A percentile compares a stretch with the other conserved stretches of the same genome.
phyloP scores from a whole-genome alignment of 2,888 invertebrate genomes.

The Lithophane ornitopus region DNA sequence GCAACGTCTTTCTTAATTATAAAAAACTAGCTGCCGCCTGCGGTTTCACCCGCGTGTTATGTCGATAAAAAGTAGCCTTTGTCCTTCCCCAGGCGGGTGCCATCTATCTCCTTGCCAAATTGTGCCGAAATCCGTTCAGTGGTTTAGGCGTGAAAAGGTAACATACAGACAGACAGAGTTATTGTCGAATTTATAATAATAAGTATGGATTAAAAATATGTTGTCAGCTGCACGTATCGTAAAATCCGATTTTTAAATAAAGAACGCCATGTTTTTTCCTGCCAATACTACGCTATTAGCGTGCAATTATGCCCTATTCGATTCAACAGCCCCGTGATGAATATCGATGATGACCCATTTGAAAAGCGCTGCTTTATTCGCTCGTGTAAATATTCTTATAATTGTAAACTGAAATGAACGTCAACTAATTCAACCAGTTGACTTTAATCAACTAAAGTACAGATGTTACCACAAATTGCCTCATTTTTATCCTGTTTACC shows the following conservation, averaged over 20 bases:
- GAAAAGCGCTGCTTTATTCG: conserved; percentile 66
- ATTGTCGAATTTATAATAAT: too few relatives aligned
- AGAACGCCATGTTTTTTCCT: conserved; percentile 41
- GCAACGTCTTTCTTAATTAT: conserved; percentile 24
- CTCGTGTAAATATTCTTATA: conserved; percentile 55
- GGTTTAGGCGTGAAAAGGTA: too few relatives aligned
- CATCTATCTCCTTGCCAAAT: too few relatives aligned
- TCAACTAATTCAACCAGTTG: conserved; percentile 36
- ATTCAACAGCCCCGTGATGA: conserved; percentile 77
- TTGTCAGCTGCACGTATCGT: conserved; percentile 18
- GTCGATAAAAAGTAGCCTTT: too few relatives aligned
- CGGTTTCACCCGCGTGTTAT: too few relatives aligned
- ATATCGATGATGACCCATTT: conserved; percentile 78
- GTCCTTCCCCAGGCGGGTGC: too few relatives aligned
- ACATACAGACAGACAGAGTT: too few relatives aligned
- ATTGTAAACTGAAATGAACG: conserved; percentile 43
- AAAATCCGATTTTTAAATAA: conserved; percentile 40
- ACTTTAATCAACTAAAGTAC: conserved; percentile 32
- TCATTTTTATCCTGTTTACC: conserved; percentile 32
- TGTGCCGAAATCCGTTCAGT: too few relatives aligned
- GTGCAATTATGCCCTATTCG: conserved; percentile 77
- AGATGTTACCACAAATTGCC: conserved; percentile 18
- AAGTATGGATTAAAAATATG: too few relatives aligned
- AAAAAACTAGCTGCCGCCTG: too few relatives aligned
- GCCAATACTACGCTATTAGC: conserved; percentile 51